These are phyloP conservation scores for Nomada ruficornis DNA, from an alignment of 2,888 invertebrate species.

Conservation along the genomic window DNA sequence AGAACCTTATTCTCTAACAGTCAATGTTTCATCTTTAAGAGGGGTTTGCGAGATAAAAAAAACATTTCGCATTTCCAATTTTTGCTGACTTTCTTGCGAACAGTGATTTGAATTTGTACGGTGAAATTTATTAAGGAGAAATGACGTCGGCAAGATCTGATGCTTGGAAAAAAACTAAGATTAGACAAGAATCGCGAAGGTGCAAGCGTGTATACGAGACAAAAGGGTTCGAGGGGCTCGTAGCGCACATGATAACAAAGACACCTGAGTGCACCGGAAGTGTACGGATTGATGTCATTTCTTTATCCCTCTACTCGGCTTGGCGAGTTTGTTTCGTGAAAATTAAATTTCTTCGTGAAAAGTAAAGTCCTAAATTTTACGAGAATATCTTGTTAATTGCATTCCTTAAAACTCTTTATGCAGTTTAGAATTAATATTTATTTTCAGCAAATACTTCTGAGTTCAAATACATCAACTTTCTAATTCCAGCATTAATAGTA, in stretches of 20 bases:
- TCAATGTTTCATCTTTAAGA: no score
- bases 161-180: not conserved
- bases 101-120: not conserved
- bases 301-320: not conserved
- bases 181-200: not conserved
- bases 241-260: conserved; percentile 1
- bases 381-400: conserved; percentile 1
- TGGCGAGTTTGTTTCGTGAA: not conserved
- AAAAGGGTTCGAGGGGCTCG: conserved; percentile 11
- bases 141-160: not conserved
- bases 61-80: not conserved
- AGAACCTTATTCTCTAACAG: no score
- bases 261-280: conserved; percentile 7
- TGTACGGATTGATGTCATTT: conserved; percentile 4
- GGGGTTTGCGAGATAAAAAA: no score
- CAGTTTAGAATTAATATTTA: not conserved
- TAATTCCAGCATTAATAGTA: not conserved
- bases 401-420: not conserved
- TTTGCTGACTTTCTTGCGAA: not conserved
- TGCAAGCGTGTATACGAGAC: not conserved
- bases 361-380: not conserved
- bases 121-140: not conserved
- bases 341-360: no score
- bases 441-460: no score
- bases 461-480: not conserved